Evolutionary conservation across 2,797 vertebrate genomes (phyloP), one percentile per base, ranked within the genome.

Genomic region (Microcaecilia unicolor): DNA sequence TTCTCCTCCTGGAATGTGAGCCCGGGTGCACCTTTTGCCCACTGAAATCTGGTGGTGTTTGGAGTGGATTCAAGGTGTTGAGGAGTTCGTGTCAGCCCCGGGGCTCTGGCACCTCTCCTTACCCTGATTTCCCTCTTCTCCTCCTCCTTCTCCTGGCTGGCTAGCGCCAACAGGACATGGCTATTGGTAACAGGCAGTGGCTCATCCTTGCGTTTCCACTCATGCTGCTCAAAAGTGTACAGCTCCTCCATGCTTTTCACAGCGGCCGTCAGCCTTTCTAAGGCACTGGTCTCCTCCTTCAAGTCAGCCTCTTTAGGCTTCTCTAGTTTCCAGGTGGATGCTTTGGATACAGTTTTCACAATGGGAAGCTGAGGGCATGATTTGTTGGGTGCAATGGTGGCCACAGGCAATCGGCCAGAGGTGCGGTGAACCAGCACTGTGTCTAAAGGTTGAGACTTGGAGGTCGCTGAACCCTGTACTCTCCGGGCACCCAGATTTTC

Each of bases 181-280:
- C 94, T 97, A 60, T 81, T 87, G 0, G 79, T 76, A 48, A 91
- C 67, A 1, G 80, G 87, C n/a, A n/a, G n/a, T 1, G 89, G 86
- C 10, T 91, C 85, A 5, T 76, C 86, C 59, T 89, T 93, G 15
- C 95, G 90, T 51, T 92, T 94, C 95, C 95, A 98, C 44, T 97
- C 92, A 4, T 92, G 87, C 25, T 85, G 78, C 48, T 88, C 83
- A 55, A 91, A 96, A 42, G 92, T 89, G 31, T 97, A 99, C 6
- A 97, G 84, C 55, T 97, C 87, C 40, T 99, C 96, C 96, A 99
- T 99, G 3, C 91, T 96, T 59, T 90, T 84, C 19, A 99, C 94
- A 0, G 96, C 96, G 0, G 96, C 96, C 6, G 89, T 93, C 16
- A 99, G 77, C 63, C 97, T 97, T 72, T 97, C 89, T 41, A 98